Evolutionary conservation across 37 sponge, comb jelly and placozoan genomes (phyloP).

Genomic region (Theonella swinhoei): DNA sequence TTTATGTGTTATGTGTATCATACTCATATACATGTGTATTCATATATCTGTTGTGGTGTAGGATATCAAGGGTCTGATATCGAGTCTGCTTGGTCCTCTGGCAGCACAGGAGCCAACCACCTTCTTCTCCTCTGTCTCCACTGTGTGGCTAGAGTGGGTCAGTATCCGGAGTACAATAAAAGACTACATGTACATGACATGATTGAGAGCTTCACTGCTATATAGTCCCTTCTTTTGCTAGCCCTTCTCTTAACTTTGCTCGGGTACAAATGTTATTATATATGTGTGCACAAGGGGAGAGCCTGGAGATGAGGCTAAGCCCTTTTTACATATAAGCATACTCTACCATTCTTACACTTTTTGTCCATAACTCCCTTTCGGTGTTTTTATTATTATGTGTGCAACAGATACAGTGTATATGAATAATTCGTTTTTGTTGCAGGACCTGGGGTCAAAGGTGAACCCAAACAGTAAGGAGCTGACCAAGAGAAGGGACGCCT

Average conservation of each 20-base stretch:
- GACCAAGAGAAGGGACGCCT: constrained; percentile 25
- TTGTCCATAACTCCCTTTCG: no score
- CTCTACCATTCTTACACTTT: no score
- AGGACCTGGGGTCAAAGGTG: constrained; percentile 19
- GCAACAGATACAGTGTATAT: no score
- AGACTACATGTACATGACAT: neutral
- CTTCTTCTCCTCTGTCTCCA: constrained; percentile 63
- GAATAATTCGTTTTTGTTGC: no score
- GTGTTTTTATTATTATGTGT: no score
- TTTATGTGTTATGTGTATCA: neutral
- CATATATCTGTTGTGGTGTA: neutral
- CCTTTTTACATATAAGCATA: no score
- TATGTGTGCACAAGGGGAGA: no score
- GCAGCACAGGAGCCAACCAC: constrained; percentile 15
- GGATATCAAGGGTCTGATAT: constrained; percentile 39
- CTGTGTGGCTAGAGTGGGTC: constrained; percentile 69
- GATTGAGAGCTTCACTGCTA: neutral
- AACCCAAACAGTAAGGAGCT: constrained; percentile 1
- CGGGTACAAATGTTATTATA: no score
- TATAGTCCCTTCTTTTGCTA: neutral
- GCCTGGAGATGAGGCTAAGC: no score
- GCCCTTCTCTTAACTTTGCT: no score
- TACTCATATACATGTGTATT: neutral
- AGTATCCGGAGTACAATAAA: constrained; percentile 11
- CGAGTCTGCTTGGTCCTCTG: constrained; percentile 13